Conservation (phyloP, 2,797 vertebrate species). For the Chromis chromis region DNA sequence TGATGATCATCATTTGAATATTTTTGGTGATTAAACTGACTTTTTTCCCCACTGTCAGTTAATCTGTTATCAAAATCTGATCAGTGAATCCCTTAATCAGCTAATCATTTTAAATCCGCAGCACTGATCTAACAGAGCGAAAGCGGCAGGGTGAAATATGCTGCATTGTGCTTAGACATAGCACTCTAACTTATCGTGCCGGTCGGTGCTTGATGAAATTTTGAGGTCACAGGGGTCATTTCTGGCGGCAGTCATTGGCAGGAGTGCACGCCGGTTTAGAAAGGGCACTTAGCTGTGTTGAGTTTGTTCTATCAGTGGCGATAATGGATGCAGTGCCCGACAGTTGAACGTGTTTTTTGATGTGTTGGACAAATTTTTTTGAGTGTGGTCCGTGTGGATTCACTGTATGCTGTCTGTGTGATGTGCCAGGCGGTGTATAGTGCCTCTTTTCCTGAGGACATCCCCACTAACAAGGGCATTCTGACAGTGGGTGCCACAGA, state of each 20-base stretch:
- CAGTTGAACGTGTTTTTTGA: conserved; percentile 40
- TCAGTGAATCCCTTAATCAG: not conserved
- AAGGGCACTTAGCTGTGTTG: conserved; percentile 37
- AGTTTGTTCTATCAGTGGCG: conserved; percentile 37
- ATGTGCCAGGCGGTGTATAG: conserved; percentile 87
- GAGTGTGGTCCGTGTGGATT: not conserved
- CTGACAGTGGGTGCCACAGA: conserved; percentile 92
- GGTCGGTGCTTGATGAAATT: conserved; percentile 29
- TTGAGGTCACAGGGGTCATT: conserved; percentile 39
- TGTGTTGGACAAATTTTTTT: conserved; percentile 25
- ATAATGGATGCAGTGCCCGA: conserved; percentile 49
- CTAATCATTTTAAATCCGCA: not conserved
- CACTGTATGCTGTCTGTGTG: conserved; percentile 33
- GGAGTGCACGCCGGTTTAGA: conserved; percentile 19
- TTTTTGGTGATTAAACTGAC: not conserved
- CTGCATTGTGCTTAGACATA: not conserved
- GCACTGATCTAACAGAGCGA: conserved; percentile 4
- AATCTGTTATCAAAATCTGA: too few relatives aligned
- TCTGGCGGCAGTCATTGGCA: conserved; percentile 16
- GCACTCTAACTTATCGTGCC: not conserved
- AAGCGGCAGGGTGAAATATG: not conserved
- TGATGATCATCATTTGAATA: not conserved
- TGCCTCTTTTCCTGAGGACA: conserved; percentile 91
- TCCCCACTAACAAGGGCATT: conserved; percentile 89
- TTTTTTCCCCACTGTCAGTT: not conserved